These are phyloP conservation scores for Paratrypauchen microcephalus DNA, from an alignment of 2,797 vertebrate species.

Conservation along the genomic window DNA sequence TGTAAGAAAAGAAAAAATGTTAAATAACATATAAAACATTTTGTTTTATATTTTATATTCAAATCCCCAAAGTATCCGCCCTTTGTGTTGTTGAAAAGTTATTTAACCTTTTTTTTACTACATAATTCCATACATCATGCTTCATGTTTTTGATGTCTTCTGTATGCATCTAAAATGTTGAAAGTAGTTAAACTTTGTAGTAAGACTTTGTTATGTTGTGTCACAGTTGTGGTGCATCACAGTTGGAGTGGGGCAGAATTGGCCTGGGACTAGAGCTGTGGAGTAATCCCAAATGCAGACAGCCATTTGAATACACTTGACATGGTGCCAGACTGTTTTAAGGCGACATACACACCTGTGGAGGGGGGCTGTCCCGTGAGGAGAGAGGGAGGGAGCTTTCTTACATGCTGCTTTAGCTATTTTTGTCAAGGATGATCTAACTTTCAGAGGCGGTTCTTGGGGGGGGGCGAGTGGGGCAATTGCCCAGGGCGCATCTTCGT, in stretches of 20 bases:
- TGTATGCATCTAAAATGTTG: too few relatives aligned
- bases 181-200: conserved; percentile 4
- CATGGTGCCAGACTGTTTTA: conserved; percentile 55
- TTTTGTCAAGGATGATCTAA: not conserved
- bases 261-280: conserved; percentile 35
- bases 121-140: too few relatives aligned
- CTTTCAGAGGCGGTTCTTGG: too few relatives aligned
- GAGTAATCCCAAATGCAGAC: conserved; percentile 62
- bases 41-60: too few relatives aligned
- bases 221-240: conserved; percentile 33
- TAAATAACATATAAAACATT: too few relatives aligned
- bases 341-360: conserved; percentile 59
- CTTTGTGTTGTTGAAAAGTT: too few relatives aligned
- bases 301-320: conserved; percentile 64
- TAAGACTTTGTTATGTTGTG: conserved; percentile 19
- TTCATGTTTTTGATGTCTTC: too few relatives aligned
- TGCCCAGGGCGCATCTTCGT: too few relatives aligned
- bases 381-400: conserved; percentile 16
- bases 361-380: conserved; percentile 27
- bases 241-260: conserved; percentile 38
- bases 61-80: too few relatives aligned
- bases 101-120: too few relatives aligned
- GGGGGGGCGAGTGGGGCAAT: too few relatives aligned
- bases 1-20: too few relatives aligned
- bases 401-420: conserved; percentile 14